phyloP scores from a whole-genome alignment of 1,140 invertebrate genomes.

The Euglossa dilemma region DNA sequence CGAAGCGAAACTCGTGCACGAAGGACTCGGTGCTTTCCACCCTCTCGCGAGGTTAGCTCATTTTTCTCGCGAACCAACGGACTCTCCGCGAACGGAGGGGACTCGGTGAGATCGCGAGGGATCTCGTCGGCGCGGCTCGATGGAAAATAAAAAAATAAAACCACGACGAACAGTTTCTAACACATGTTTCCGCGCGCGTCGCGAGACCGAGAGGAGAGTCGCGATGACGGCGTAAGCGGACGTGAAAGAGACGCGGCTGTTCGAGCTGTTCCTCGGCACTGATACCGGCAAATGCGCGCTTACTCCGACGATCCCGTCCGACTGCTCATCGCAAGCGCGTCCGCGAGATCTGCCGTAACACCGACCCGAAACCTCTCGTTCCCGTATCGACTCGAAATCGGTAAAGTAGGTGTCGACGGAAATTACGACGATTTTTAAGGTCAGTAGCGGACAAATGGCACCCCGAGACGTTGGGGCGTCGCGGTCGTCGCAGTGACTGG shows the following conservation, averaged over 20 bases:
- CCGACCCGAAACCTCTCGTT: too few species aligned
- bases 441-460: conserved; percentile 73
- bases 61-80: conserved; percentile 19
- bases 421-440: conserved; percentile 59
- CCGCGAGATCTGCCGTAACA: neutral
- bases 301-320: conserved; percentile 12
- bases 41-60: conserved; percentile 51
- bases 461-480: conserved; percentile 79
- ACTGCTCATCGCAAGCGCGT: neutral
- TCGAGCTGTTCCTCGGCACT: conserved; percentile 7
- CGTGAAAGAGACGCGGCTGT: neutral
- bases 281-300: neutral
- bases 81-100: neutral
- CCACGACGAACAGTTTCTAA: neutral
- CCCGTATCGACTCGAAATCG: neutral
- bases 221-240: neutral
- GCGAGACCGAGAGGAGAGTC: neutral
- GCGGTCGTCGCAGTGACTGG: conserved; percentile 82
- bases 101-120: too few species aligned
- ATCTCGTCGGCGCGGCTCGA: neutral
- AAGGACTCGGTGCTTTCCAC: conserved; percentile 43
- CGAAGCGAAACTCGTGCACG: conserved; percentile 56
- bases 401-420: conserved; percentile 9
- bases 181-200: conserved; percentile 18
- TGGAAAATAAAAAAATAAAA: conserved; percentile 28